A percentile compares a stretch with the other conserved stretches of the same genome.
These are phyloP conservation scores for Neogale vison DNA, from an alignment of 2,113 vertebrate genomes.

Conservation along the genomic window DNA sequence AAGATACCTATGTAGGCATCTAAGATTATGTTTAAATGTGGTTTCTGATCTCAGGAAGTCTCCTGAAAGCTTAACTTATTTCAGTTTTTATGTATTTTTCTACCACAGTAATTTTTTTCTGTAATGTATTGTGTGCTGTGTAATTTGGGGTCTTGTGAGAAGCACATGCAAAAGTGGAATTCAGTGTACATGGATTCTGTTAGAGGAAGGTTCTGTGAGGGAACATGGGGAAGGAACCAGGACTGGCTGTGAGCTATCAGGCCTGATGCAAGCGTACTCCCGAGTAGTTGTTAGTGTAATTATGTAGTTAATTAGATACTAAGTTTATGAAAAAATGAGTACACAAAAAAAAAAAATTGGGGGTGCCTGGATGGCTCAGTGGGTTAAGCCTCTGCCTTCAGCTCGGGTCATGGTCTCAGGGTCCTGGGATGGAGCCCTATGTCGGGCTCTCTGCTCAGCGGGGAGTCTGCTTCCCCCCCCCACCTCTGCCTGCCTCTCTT, in stretches of 20 bases:
- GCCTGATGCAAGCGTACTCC: not conserved
- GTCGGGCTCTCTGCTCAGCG: too few relatives aligned
- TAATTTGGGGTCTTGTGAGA: not conserved
- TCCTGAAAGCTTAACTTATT: not conserved
- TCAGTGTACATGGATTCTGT: not conserved
- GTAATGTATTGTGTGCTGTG: not conserved
- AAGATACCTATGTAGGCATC: not conserved
- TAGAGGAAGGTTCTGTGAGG: not conserved
- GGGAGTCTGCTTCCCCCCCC: too few relatives aligned
- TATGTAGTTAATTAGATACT: not conserved
- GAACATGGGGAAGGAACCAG: not conserved
- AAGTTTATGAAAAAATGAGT: not conserved
- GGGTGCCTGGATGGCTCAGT: too few relatives aligned
- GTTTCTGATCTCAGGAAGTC: not conserved
- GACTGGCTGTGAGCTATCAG: fast-evolving
- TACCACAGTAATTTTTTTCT: not conserved
- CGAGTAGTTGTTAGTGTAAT: not conserved
- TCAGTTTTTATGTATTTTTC: not conserved
- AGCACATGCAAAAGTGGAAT: not conserved
- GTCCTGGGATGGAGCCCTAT: too few relatives aligned
- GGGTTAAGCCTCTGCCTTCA: too few relatives aligned
- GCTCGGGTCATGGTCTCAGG: too few relatives aligned
- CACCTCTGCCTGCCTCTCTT: too few relatives aligned
- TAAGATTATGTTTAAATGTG: not conserved
- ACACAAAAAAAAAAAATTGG: not conserved